These are phyloP conservation scores for Drosophila ercepeae DNA, from an alignment of 1,140 invertebrate genomes.

Conservation along the genomic window DNA sequence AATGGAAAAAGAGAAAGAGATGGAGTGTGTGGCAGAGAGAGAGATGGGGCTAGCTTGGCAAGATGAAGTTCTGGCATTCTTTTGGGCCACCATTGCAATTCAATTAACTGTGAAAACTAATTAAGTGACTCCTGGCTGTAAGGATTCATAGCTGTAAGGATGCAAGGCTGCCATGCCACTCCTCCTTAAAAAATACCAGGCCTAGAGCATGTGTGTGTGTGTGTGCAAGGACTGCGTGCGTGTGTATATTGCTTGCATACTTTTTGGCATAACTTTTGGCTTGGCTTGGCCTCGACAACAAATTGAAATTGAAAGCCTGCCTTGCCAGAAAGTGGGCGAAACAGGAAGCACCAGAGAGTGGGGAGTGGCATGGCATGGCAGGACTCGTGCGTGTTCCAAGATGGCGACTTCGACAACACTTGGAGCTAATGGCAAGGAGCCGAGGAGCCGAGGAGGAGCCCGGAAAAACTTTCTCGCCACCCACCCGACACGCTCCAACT, in stretches of 20 bases:
- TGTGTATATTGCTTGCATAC: conserved; percentile 55
- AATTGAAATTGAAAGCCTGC: conserved; percentile 68
- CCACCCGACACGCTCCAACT: conserved; percentile 40
- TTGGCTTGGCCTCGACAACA: conserved; percentile 55
- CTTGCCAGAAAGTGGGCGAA: neutral
- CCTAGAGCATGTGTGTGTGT: conserved; percentile 10
- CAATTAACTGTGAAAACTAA: conserved; percentile 82
- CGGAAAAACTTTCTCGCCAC: conserved; percentile 40
- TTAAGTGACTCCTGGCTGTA: conserved; percentile 60
- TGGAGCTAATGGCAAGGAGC: conserved; percentile 58
- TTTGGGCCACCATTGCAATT: conserved; percentile 58
- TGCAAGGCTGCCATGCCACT: neutral
- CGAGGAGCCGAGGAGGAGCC: too few relatives aligned
- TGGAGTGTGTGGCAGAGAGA: neutral
- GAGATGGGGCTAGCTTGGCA: neutral
- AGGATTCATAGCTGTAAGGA: neutral
- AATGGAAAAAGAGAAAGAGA: neutral
- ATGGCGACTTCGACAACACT: conserved; percentile 76
- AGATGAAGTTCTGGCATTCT: conserved; percentile 36
- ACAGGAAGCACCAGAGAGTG: neutral
- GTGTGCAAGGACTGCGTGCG: conserved; percentile 12
- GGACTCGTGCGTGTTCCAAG: conserved; percentile 60
- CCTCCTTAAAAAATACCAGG: neutral
- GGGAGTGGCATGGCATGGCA: neutral
- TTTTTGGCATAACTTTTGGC: conserved; percentile 70